Evolutionary conservation across 2,888 invertebrate genomes (phyloP).

Genomic region (Clitarchus hookeri): DNA sequence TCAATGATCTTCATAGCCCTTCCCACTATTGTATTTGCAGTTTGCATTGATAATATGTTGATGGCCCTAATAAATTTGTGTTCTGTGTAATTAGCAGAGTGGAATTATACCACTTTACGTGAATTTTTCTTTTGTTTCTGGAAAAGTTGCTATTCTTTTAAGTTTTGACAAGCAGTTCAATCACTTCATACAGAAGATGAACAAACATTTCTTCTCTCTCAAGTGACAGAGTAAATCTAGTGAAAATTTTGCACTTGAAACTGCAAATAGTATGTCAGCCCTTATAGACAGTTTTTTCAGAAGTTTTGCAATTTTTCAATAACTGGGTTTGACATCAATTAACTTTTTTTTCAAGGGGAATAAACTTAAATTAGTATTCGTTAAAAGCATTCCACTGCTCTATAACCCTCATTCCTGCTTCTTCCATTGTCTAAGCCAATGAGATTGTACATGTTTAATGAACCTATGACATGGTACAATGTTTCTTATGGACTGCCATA

Average conservation of each 20-base stretch:
- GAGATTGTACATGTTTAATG: background rate
- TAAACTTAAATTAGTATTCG: background rate
- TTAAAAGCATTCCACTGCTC: background rate
- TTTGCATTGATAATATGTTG: no score
- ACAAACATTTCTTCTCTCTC: background rate
- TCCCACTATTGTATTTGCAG: no score
- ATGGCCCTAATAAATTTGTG: no score
- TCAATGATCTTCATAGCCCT: no score
- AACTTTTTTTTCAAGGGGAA: background rate
- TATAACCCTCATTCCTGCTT: background rate
- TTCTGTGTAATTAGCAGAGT: no score
- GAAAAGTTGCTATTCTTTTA: no score
- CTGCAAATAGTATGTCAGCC: background rate
- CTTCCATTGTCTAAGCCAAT: background rate
- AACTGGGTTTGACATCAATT: background rate
- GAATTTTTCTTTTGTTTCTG: no score
- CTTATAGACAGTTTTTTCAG: background rate
- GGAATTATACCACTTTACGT: no score
- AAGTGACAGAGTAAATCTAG: background rate
- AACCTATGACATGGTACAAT: background rate
- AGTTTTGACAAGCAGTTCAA: conserved; percentile 1
- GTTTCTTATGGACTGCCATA: background rate
- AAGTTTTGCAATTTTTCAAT: background rate
- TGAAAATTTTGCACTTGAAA: background rate
- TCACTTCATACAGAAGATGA: background rate